Evolutionary conservation across 2,888 invertebrate species (phyloP).

Genomic region (Cybosia mesomella): DNA sequence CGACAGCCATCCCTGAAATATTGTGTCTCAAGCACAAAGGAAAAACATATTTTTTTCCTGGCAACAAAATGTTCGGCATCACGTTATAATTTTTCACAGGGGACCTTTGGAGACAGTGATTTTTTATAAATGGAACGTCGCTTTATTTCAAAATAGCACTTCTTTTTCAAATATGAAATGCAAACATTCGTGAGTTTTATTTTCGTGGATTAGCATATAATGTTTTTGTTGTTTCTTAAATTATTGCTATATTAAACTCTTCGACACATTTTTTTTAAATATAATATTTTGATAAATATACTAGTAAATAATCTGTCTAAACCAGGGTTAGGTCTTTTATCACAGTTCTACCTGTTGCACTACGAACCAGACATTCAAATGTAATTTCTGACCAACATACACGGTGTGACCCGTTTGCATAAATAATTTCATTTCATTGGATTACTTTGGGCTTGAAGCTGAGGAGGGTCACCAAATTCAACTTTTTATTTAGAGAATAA

Average conservation of each 20-base stretch:
- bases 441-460: background rate
- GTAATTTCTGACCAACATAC: too few relatives aligned
- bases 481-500: too few relatives aligned
- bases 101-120: constrained; percentile 61
- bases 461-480: too few relatives aligned
- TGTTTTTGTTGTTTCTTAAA: background rate
- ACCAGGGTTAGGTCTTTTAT: too few relatives aligned
- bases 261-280: background rate
- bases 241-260: background rate
- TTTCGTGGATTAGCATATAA: background rate
- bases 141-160: constrained; percentile 42
- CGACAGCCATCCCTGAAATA: constrained; percentile 58
- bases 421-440: background rate
- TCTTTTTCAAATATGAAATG: constrained; percentile 27
- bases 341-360: too few relatives aligned
- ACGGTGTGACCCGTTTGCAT: too few relatives aligned
- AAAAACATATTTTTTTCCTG: constrained; percentile 63
- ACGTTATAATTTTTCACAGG: constrained; percentile 71
- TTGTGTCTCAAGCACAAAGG: constrained; percentile 67
- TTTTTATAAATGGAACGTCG: constrained; percentile 60
- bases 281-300: background rate
- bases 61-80: constrained; percentile 58
- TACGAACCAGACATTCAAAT: too few relatives aligned
- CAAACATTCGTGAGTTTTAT: background rate
- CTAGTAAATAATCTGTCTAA: too few relatives aligned